Conservation (phyloP, 2,888 invertebrate genomes). For the Myopa tessellatipennis region DNA sequence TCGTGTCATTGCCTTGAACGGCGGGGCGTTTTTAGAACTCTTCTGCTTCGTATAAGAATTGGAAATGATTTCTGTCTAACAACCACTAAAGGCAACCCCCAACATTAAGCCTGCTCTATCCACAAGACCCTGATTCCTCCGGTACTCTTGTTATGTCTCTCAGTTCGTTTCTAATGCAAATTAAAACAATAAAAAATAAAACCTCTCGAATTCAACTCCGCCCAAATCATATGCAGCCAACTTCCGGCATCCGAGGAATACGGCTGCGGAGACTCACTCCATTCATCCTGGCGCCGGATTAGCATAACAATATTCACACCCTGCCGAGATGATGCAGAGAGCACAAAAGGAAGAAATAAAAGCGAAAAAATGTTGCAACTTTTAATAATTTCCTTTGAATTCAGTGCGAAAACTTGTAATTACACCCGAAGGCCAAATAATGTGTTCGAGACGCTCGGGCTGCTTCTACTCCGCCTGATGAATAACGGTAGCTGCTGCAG, state of each 20-base stretch:
- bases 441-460: slow-evolving; percentile 9
- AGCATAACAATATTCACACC: slow-evolving; percentile 23
- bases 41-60: too few species aligned
- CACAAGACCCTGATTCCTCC: background rate
- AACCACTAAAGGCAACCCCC: too few species aligned
- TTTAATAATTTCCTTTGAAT: slow-evolving; percentile 31
- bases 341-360: slow-evolving; percentile 3
- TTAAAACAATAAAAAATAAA: slow-evolving; percentile 14
- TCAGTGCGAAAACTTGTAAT: slow-evolving; percentile 36
- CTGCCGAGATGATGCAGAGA: background rate
- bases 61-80: too few species aligned
- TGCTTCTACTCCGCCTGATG: background rate
- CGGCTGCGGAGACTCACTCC: background rate
- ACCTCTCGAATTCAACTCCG: background rate
- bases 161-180: slow-evolving; percentile 10
- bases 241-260: background rate
- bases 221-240: background rate
- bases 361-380: slow-evolving; percentile 15
- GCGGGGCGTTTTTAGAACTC: too few species aligned
- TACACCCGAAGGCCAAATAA: slow-evolving; percentile 33
- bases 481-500: slow-evolving; percentile 19
- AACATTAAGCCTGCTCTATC: too few species aligned
- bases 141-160: slow-evolving; percentile 13
- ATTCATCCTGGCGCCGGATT: slow-evolving; percentile 14
- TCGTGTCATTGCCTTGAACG: too few species aligned